A percentile compares a stretch with the other conserved stretches of the same genome.
phyloP scores from a whole-genome alignment of 1,140 invertebrate genomes.

The Bradysia coprophila region DNA sequence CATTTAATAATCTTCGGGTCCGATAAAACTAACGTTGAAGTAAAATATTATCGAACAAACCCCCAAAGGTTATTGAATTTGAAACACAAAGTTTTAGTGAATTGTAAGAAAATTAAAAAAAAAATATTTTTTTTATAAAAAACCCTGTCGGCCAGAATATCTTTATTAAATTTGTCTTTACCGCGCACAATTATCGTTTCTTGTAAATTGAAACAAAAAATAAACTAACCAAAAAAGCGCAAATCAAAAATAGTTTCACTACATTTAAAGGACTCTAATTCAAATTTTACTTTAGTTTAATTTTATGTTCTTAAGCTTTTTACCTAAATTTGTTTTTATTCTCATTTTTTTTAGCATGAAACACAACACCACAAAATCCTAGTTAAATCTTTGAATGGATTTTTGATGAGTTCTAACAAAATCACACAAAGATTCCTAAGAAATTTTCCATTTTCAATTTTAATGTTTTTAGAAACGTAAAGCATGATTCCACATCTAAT shows the following conservation, averaged over 20 bases:
- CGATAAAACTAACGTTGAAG: too few relatives aligned
- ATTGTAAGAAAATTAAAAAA: too few relatives aligned
- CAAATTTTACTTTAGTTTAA: neutral
- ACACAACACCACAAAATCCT: neutral
- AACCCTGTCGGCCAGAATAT: neutral
- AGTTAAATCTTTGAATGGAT: neutral
- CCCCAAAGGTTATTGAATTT: too few relatives aligned
- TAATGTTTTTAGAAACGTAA: too few relatives aligned
- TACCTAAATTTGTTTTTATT: neutral
- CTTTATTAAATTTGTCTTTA: neutral
- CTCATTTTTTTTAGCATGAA: neutral
- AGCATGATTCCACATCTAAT: too few relatives aligned
- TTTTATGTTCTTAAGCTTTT: neutral
- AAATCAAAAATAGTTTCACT: neutral
- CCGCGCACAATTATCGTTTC: neutral
- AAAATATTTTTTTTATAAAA: neutral
- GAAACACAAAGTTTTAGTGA: too few relatives aligned
- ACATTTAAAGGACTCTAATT: neutral
- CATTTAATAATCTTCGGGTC: too few relatives aligned
- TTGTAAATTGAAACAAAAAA: neutral
- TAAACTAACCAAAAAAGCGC: neutral
- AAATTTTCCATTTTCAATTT: too few relatives aligned
- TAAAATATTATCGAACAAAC: too few relatives aligned
- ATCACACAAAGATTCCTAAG: too few relatives aligned
- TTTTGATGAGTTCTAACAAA: too few relatives aligned